These are phyloP conservation scores for Acronicta leporina DNA, from an alignment of 2,888 invertebrate genomes.

Conservation along the genomic window DNA sequence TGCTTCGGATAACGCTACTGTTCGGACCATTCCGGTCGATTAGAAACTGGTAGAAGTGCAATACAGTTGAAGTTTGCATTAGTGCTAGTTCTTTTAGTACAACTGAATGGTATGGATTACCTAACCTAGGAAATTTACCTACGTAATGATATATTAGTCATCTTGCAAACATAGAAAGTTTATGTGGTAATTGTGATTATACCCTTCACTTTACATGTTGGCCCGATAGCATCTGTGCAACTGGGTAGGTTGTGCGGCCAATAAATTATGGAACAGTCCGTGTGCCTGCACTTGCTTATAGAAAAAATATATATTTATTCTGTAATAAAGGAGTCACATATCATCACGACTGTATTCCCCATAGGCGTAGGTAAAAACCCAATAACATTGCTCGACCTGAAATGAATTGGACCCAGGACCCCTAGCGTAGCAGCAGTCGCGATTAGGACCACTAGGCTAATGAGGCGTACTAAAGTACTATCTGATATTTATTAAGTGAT, in stretches of 20 bases:
- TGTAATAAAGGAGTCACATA: no score
- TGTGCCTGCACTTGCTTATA: slow-evolving; percentile 38
- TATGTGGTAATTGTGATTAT: slow-evolving; percentile 52
- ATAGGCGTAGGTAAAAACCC: no score
- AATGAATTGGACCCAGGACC: no score
- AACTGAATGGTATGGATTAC: neutral
- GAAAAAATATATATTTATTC: slow-evolving; percentile 28
- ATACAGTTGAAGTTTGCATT: neutral
- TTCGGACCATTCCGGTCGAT: no score
- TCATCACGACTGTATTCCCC: no score
- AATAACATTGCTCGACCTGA: no score
- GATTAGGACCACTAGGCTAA: no score
- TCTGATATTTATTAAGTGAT: neutral
- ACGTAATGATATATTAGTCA: slow-evolving; percentile 35
- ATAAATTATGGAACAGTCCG: slow-evolving; percentile 56
- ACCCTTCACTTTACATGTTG: slow-evolving; percentile 56
- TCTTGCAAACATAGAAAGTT: slow-evolving; percentile 51
- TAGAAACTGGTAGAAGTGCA: no score
- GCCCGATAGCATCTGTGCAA: slow-evolving; percentile 53
- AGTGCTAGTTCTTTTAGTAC: no score
- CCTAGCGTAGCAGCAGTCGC: no score
- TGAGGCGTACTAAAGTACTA: no score
- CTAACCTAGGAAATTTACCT: slow-evolving; percentile 2
- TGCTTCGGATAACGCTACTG: no score
- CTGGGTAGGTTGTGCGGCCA: slow-evolving; percentile 43